Base-by-base conservation (phyloP, 2,113 vertebrate genomes). In the Trinectes maculatus region DNA sequence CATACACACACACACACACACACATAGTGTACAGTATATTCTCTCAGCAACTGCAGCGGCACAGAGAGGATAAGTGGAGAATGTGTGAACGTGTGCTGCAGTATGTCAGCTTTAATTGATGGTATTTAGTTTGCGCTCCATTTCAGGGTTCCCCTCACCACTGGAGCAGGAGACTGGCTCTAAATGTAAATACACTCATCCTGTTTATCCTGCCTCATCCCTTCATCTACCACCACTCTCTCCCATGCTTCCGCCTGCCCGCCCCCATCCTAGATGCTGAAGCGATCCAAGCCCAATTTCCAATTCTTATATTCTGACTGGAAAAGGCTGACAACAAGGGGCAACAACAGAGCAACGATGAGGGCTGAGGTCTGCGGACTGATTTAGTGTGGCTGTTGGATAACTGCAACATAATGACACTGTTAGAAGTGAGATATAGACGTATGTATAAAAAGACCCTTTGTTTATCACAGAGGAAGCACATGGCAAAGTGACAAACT, bases 101-200 rank as follows among this genome's bases (percentile, higher is more conserved):
- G 49, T 73, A 61, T 85, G 85, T 83, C 79, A 70, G 60, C 58
- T 74, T 79, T 66, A 63, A 84, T 86, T 86, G 40, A 52, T 71
- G 62, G 65, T 71, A 76, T 81, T 82, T 77, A 80, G 75, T 75
- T 80, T 85, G 77, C 86, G 82, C 69, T 61, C 56, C 68, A 40
- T 84, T 70, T 80, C 57, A 52, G 58, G 77, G 84, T 79, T 68
- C 46, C 61, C 36, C 31, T 74, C 71, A 22, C 59, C 8, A 18
- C 66, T 52, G 69, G 68, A 74, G 74, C 63, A 63, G 5, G 52
- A 54, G 70, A 34, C 56, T 64, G 58, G 69, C 24, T 76, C 61
- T 39, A 75, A 62, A 68, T 82, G 79, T 76, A 82, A 81, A 85
- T 74, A 69, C 83, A 71, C 67, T 74, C 74, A 61, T 84, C 72